phyloP scores from a whole-genome alignment of 2,888 invertebrate genomes.

The Ophion ellenae region DNA sequence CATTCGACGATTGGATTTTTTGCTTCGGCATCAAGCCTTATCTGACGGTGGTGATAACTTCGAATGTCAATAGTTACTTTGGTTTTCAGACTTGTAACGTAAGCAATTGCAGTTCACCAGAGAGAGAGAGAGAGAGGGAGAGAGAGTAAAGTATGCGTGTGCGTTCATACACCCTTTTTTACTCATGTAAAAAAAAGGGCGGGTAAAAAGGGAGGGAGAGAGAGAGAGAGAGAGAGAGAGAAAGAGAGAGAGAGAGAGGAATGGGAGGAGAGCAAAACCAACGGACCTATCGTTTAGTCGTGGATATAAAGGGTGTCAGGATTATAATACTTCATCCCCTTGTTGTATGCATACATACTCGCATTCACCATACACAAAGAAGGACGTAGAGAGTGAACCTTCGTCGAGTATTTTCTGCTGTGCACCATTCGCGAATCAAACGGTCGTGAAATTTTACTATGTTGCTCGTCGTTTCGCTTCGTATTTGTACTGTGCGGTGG shows the following conservation, averaged over 20 bases:
- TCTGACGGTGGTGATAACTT: not conserved
- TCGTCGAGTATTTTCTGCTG: slow-evolving; percentile 35
- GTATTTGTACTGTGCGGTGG: slow-evolving; percentile 42
- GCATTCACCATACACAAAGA: slow-evolving; percentile 34
- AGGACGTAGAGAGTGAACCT: slow-evolving; percentile 21
- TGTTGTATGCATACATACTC: slow-evolving; percentile 36
- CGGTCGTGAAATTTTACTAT: slow-evolving; percentile 22
- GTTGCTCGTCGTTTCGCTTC: slow-evolving; percentile 18
- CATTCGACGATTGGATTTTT: not conserved
- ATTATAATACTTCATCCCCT: slow-evolving; percentile 76
- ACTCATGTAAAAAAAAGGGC: too few relatives aligned
- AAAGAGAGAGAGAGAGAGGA: not conserved
- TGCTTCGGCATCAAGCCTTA: not conserved
- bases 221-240: not conserved
- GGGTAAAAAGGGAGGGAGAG: too few relatives aligned
- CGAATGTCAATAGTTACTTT: not conserved
- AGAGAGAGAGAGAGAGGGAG: not conserved
- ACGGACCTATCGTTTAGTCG: slow-evolving; percentile 48
- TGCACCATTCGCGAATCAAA: not conserved
- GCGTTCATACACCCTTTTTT: too few relatives aligned
- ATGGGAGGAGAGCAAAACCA: slow-evolving; percentile 9
- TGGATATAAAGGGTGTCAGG: slow-evolving; percentile 67
- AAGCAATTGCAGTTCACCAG: not conserved
- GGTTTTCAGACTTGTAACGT: too few relatives aligned
- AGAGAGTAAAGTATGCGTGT: too few relatives aligned